A percentile compares a stretch with the other conserved stretches of the same genome.
Evolutionary conservation across 1,140 invertebrate genomes (phyloP).

Genomic region (Drosophila murphyi): DNA sequence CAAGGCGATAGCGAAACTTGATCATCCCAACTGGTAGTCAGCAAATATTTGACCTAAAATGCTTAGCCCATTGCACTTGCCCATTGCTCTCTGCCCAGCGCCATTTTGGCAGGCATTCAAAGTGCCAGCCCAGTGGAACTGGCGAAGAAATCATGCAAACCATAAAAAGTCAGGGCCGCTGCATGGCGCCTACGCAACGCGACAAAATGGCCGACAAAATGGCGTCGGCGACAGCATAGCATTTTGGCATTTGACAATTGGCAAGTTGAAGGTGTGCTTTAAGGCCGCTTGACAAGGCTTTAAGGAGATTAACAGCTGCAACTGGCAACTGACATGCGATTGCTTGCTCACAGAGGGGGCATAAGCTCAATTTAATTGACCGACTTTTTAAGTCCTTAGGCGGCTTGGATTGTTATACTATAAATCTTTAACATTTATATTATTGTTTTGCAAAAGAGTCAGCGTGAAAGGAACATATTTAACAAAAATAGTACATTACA

Average conservation of each 20-base stretch:
- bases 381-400: not conserved
- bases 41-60: conserved; percentile 42
- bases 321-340: conserved; percentile 12
- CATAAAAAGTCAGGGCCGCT: conserved; percentile 48
- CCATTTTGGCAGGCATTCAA: conserved; percentile 73
- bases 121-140: conserved; percentile 48
- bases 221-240: conserved; percentile 43
- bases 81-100: conserved; percentile 24
- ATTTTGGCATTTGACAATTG: conserved; percentile 9
- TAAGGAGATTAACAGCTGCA: conserved; percentile 18
- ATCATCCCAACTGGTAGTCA: conserved; percentile 21
- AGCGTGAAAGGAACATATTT: no score
- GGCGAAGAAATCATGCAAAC: conserved; percentile 55
- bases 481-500: no score
- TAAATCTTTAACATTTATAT: not conserved
- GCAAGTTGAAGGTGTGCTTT: conserved; percentile 35
- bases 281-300: conserved; percentile 11
- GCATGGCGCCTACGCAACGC: conserved; percentile 70
- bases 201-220: conserved; percentile 66
- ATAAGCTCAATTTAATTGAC: not conserved
- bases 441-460: not conserved
- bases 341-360: not conserved
- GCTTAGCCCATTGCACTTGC: conserved; percentile 1
- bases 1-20: conserved; percentile 53
- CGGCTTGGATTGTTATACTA: not conserved